Evolutionary conservation across 2,888 invertebrate species (phyloP), one percentile per base, ranked within the genome.

Genomic region (Formica aserva): DNA sequence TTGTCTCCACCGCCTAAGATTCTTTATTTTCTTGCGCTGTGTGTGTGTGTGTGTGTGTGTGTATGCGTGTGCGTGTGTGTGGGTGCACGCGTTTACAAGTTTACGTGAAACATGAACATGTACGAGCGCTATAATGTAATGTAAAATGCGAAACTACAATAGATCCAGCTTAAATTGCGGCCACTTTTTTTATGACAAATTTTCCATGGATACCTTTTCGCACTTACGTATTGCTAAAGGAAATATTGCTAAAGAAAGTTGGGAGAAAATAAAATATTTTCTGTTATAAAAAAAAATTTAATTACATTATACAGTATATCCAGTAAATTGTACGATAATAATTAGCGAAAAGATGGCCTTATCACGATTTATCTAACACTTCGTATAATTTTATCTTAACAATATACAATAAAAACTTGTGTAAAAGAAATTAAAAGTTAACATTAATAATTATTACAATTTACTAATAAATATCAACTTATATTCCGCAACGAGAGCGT

Each of bases 1-100:
- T 88, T 85, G 90, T 88, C 86, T 89, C 69, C 88, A 89, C 83
- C 86, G 87, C 75, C 87, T 85, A 86, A 77, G 87, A 76, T 89
- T 72, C 78, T 60, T 82, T 82, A 85, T 81, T 88, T 52, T 55
- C 32, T 18, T 35, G 45, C 15, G 32, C 32, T 45, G 22, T 71
- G 45, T 52, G 45, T 52, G 35, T 71, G 26, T 22, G 3, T 15
- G 13, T 3, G 41, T 0, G 8, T 8, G 35, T 26, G 35, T 0
- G 22, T 22, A 0, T 22, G 22, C 22, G 22, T 22, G 22, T 22
- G 22, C 22, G 26, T 26, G 26, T 26, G 26, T 26, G 26, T 26
- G 26, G 1, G 26, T 1, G 26, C 35, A 9, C 9, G 57, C n/a
- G 32, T 75, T 82, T 84, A 75, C 29, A 80, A 65, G 26, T 78